Evolutionary conservation across 2,888 invertebrate genomes (phyloP), one percentile per base, ranked within the genome.

Genomic region (Parelbella ahira): DNA sequence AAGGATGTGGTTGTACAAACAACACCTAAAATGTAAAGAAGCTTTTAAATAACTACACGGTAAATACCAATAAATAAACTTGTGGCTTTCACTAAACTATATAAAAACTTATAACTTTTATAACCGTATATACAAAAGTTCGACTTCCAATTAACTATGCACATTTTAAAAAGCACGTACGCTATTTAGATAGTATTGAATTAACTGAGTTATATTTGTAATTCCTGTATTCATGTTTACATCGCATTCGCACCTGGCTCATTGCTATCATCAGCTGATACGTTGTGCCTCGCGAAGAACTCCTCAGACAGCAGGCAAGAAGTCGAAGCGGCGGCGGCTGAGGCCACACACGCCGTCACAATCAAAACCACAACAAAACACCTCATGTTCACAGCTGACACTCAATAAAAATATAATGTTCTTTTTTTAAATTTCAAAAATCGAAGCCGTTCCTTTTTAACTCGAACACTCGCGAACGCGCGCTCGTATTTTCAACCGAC

Each of bases 181-280:
- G 3, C 15, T 15, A 15, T 4, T 3, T 15, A 15, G 4, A 15
- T 15, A 15, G 4, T 15, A 15, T n/a, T n/a, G n/a, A n/a, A n/a
- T n/a, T n/a, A n/a, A n/a, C n/a, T n/a, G n/a, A n/a, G n/a, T n/a
- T n/a, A n/a, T n/a, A n/a, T n/a, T n/a, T n/a, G n/a, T n/a, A n/a
- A n/a, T n/a, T n/a, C n/a, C n/a, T n/a, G n/a, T n/a, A n/a, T n/a
- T n/a, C n/a, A n/a, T n/a, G 21, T 24, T 18, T 11, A 11, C 1
- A 18, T 6, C 24, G n/a, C 2, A 36, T 56, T 58, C 75, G 69
- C 77, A 87, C 86, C 86, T 87, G 86, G 75, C 65, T 71, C 70
- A 45, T 72, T 63, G 63, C 64, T 73, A 58, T 80, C 80, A 67
- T 84, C 84, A 82, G 84, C 86, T 83, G 87, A 74, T 68, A 70